These are phyloP conservation scores for Drosophila diplacantha DNA, from an alignment of 2,888 invertebrate genomes.

Conservation along the genomic window DNA sequence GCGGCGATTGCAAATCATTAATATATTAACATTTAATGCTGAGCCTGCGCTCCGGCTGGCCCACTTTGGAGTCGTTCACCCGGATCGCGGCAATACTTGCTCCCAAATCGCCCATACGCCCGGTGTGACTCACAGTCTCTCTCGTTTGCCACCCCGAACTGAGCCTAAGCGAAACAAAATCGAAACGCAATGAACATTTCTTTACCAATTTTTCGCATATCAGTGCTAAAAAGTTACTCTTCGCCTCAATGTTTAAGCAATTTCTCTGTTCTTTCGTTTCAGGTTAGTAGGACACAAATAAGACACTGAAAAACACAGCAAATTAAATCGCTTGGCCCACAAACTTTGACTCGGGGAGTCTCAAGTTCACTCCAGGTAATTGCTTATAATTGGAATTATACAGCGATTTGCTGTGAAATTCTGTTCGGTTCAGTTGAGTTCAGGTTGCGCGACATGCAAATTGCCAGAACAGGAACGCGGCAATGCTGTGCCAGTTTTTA, in stretches of 20 bases:
- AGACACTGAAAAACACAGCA: slow-evolving; percentile 7
- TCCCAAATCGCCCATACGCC: slow-evolving; percentile 49
- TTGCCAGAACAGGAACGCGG: slow-evolving; percentile 36
- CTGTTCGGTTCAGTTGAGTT: slow-evolving; percentile 33
- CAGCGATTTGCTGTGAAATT: slow-evolving; percentile 66
- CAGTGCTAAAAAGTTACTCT: slow-evolving; percentile 53
- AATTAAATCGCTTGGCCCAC: slow-evolving; percentile 18
- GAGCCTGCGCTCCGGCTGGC: slow-evolving; percentile 23
- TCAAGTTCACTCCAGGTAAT: slow-evolving; percentile 57
- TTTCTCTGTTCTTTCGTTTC: slow-evolving; percentile 44
- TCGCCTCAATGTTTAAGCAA: slow-evolving; percentile 38
- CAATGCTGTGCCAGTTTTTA: slow-evolving; percentile 53
- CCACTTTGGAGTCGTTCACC: slow-evolving; percentile 60
- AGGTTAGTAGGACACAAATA: slow-evolving; percentile 44
- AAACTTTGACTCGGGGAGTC: slow-evolving; percentile 52
- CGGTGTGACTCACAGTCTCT: slow-evolving; percentile 25
- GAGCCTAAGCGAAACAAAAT: slow-evolving; percentile 16
- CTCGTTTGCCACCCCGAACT: slow-evolving; percentile 6
- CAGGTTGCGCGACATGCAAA: slow-evolving; percentile 43
- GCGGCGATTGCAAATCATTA: slow-evolving; percentile 60
- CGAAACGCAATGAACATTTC: slow-evolving; percentile 14
- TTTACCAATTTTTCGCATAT: slow-evolving; percentile 53
- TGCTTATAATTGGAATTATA: slow-evolving; percentile 67
- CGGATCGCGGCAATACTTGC: slow-evolving; percentile 10
- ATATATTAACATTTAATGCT: slow-evolving; percentile 61